Percentiles rank a stretch among this genome's conserved stretches.
Evolutionary conservation across 2,113 vertebrate species (phyloP).

Genomic region (Macroglossus sobrinus): DNA sequence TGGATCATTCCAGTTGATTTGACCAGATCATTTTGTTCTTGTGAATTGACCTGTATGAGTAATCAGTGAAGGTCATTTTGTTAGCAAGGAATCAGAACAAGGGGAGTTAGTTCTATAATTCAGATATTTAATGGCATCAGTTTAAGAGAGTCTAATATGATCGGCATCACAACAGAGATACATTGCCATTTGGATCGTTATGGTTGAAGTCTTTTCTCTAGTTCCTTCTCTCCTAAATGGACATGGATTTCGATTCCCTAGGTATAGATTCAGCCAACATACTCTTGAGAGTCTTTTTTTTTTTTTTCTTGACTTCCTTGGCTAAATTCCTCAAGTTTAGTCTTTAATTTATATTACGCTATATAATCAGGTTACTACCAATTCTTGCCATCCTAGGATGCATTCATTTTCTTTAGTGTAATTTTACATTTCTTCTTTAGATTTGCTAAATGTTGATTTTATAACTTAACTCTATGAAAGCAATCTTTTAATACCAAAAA

Average conservation of each 20-base stretch:
- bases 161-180: not conserved
- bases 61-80: not conserved
- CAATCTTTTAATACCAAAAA: not conserved
- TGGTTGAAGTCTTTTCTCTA: conserved; percentile 1
- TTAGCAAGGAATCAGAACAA: conserved; percentile 6
- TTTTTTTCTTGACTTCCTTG: not conserved
- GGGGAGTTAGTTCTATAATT: not conserved
- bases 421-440: not conserved
- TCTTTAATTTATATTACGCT: conserved; percentile 29
- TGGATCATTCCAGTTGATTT: not conserved
- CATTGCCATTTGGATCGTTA: not conserved
- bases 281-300: not conserved
- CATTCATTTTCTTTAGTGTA: conserved; percentile 30
- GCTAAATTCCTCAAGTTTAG: not conserved
- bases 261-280: not conserved
- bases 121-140: not conserved
- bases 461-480: not conserved
- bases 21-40: conserved; percentile 17
- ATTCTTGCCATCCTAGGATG: conserved; percentile 3
- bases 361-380: conserved; percentile 2
- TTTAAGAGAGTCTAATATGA: not conserved
- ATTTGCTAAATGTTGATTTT: conserved; percentile 52
- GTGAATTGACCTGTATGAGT: not conserved
- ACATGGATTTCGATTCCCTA: not conserved
- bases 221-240: not conserved